Conservation (phyloP, 2,113 vertebrate genomes). For the Podarcis cretensis region DNA sequence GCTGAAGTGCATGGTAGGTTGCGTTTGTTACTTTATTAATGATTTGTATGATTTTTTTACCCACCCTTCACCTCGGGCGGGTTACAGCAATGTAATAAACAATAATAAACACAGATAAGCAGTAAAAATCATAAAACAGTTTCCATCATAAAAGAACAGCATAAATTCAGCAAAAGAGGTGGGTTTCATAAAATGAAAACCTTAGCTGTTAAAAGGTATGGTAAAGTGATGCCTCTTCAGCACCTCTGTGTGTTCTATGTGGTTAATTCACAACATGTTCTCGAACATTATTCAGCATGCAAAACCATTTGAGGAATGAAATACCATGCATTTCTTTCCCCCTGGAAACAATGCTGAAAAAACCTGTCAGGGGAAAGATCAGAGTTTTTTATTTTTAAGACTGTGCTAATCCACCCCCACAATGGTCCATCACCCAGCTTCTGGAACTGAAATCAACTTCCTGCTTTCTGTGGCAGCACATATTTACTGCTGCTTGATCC, state of each 20-base stretch:
- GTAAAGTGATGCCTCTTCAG: too few relatives aligned
- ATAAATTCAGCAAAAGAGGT: neutral
- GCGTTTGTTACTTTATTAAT: neutral
- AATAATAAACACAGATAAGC: too few relatives aligned
- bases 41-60: neutral
- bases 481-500: slow-evolving; percentile 45
- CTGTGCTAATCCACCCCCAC: neutral
- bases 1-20: neutral
- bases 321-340: neutral
- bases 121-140: too few relatives aligned
- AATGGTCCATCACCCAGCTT: neutral
- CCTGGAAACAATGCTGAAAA: neutral
- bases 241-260: neutral
- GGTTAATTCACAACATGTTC: neutral
- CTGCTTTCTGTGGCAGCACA: slow-evolving; percentile 28
- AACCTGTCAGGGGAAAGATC: neutral
- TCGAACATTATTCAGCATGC: neutral
- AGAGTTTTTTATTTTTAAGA: too few relatives aligned
- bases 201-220: neutral
- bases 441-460: neutral
- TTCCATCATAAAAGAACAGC: neutral
- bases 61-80: too few relatives aligned
- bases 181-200: neutral
- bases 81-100: too few relatives aligned
- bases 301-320: neutral